Evolutionary conservation across 2,113 vertebrate genomes (phyloP).

Genomic region (Hypomesus transpacificus): DNA sequence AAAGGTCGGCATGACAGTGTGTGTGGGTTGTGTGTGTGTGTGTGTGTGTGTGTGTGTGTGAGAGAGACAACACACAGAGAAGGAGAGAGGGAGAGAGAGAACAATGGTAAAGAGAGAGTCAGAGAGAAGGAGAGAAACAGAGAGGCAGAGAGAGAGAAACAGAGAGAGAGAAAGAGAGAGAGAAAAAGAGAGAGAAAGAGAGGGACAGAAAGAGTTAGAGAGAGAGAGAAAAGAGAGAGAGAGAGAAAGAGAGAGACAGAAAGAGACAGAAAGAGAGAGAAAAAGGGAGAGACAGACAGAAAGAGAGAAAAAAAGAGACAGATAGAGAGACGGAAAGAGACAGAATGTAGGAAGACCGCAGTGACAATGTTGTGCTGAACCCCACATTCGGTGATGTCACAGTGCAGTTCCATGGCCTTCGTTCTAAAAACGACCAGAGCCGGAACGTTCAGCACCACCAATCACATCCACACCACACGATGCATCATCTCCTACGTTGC

Average conservation of each 20-base stretch:
- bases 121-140: neutral
- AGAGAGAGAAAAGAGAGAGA: neutral
- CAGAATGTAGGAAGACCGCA: too few relatives aligned
- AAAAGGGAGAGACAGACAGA: neutral
- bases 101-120: neutral
- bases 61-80: neutral
- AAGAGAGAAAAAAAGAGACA: neutral
- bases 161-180: conserved; percentile 14
- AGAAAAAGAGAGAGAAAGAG: conserved; percentile 4
- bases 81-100: neutral
- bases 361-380: neutral
- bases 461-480: too few relatives aligned
- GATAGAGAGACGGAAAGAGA: neutral
- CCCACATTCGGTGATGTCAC: too few relatives aligned
- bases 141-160: conserved; percentile 25
- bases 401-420: too few relatives aligned
- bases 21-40: too few relatives aligned
- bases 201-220: neutral
- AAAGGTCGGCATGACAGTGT: too few relatives aligned
- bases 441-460: too few relatives aligned
- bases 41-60: neutral
- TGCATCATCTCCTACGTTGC: too few relatives aligned
- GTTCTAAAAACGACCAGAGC: too few relatives aligned
- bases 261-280: too few relatives aligned
- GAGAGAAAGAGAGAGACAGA: too few relatives aligned